phyloP scores from a whole-genome alignment of 2,888 invertebrate species.

The Cheilosia impressa region DNA sequence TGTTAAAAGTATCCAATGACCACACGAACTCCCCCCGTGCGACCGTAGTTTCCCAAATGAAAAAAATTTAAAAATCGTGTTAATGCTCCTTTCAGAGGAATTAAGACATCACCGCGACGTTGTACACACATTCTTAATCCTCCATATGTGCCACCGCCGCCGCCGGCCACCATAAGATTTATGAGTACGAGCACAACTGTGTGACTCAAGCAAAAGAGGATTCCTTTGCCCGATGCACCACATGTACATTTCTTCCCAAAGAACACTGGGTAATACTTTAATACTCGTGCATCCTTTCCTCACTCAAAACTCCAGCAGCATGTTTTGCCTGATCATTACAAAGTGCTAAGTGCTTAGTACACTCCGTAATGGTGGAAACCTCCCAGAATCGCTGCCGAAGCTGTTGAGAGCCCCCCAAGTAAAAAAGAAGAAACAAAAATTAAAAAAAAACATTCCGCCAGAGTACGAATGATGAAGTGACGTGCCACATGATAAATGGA shows the following conservation, averaged over 20 bases:
- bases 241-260: slow-evolving; percentile 43
- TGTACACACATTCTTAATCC: slow-evolving; percentile 69
- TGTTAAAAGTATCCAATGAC: too few species aligned
- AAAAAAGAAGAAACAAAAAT: slow-evolving; percentile 7
- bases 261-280: slow-evolving; percentile 62
- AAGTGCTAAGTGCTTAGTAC: slow-evolving; percentile 70
- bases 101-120: slow-evolving; percentile 71
- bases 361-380: slow-evolving; percentile 63
- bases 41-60: not conserved
- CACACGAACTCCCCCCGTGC: too few species aligned
- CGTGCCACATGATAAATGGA: slow-evolving; percentile 70
- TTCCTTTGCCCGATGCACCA: slow-evolving; percentile 43
- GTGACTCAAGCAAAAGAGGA: slow-evolving; percentile 23
- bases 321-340: slow-evolving; percentile 71
- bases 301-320: slow-evolving; percentile 41
- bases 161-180: slow-evolving; percentile 66
- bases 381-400: slow-evolving; percentile 71
- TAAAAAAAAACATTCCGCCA: slow-evolving; percentile 47
- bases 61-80: slow-evolving; percentile 35
- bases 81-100: slow-evolving; percentile 55
- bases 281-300: slow-evolving; percentile 70
- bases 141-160: slow-evolving; percentile 68
- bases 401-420: slow-evolving; percentile 54
- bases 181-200: slow-evolving; percentile 54
- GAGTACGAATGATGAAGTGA: slow-evolving; percentile 69